Conservation (phyloP, 2,113 vertebrate species). For the Leptobrachium leishanense region DNA sequence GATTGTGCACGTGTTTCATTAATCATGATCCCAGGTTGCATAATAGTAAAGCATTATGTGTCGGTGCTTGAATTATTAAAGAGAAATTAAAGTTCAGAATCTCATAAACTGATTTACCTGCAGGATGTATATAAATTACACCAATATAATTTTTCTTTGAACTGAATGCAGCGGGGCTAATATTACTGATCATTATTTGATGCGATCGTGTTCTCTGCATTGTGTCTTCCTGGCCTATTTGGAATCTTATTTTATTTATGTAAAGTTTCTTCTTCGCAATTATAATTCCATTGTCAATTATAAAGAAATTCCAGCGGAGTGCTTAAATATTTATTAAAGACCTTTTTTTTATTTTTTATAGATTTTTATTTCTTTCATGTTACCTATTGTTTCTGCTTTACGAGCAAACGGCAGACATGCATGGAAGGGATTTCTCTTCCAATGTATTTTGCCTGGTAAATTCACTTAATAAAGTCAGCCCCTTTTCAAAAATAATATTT, state of each 20-base stretch:
- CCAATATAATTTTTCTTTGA: conserved; percentile 37
- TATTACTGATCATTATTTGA: conserved; percentile 40
- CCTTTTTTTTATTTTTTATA: too few species aligned
- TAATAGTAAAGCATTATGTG: conserved; percentile 31
- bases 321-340: too few species aligned
- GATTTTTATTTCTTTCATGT: too few species aligned
- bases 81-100: conserved; percentile 48
- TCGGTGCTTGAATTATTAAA: conserved; percentile 41
- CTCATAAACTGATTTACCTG: conserved; percentile 50
- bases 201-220: conserved; percentile 29
- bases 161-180: conserved; percentile 30
- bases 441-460: too few species aligned
- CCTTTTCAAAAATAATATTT: too few species aligned
- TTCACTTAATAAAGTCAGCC: too few species aligned
- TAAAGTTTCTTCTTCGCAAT: conserved; percentile 29
- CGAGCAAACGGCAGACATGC: too few species aligned
- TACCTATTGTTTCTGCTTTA: too few species aligned
- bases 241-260: conserved; percentile 30
- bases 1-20: too few species aligned
- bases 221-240: conserved; percentile 22
- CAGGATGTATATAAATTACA: conserved; percentile 47
- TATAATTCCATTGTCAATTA: conserved; percentile 2
- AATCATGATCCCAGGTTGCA: background rate
- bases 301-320: too few species aligned
- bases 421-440: too few species aligned